Conservation (phyloP, 1,140 invertebrate genomes). For the Plodia interpunctella region DNA sequence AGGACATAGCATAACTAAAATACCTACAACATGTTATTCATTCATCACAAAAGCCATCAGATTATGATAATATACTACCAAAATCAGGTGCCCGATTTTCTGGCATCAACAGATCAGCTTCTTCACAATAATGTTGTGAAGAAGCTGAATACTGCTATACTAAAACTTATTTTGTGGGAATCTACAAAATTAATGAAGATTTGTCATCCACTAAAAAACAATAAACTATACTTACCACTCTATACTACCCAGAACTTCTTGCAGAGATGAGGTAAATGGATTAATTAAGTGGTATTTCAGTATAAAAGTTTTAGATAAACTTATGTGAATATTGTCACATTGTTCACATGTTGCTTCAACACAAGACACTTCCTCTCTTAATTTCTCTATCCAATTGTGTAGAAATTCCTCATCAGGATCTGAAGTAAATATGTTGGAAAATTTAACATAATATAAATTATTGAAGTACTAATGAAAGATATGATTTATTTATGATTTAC, state of each 20-base stretch:
- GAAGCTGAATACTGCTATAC: too few species aligned
- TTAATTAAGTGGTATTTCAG: constrained; percentile 58
- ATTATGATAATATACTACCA: too few species aligned
- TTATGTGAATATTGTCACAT: constrained; percentile 64
- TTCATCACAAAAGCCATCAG: too few species aligned
- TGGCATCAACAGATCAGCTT: too few species aligned
- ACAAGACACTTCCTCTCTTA: constrained; percentile 28
- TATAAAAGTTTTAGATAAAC: constrained; percentile 63
- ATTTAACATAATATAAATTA: too few species aligned
- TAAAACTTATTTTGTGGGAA: too few species aligned
- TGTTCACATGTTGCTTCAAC: constrained; percentile 33
- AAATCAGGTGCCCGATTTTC: too few species aligned
- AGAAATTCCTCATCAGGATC: constrained; percentile 43
- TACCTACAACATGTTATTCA: too few species aligned
- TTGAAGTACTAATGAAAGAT: neutral
- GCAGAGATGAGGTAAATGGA: constrained; percentile 44
- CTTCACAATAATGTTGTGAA: too few species aligned
- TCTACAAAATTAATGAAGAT: too few species aligned
- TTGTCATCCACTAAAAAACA: neutral
- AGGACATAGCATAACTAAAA: too few species aligned
- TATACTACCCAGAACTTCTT: constrained; percentile 28
- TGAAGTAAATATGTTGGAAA: constrained; percentile 28
- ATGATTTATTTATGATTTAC: constrained; percentile 77
- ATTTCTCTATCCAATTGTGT: constrained; percentile 36
- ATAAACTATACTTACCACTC: constrained; percentile 35